Evolutionary conservation across 2,888 invertebrate genomes (phyloP).

Genomic region (Hirudinaria manillensis): DNA sequence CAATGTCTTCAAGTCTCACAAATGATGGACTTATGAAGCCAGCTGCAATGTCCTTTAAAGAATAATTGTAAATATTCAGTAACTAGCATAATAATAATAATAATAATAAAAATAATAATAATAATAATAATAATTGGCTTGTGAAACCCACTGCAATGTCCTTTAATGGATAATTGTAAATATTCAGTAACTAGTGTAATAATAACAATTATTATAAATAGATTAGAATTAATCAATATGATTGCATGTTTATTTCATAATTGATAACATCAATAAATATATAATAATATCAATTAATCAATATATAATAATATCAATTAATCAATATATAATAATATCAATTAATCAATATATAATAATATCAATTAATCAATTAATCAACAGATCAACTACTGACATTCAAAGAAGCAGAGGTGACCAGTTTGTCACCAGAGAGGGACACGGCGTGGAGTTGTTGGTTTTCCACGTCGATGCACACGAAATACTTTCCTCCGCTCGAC

Average conservation of each 20-base stretch:
- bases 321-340: too few species aligned
- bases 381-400: neutral
- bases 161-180: too few species aligned
- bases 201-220: too few species aligned
- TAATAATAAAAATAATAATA: neutral
- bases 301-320: too few species aligned
- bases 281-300: too few species aligned
- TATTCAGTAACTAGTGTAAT: too few species aligned
- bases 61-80: neutral
- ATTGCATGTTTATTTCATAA: too few species aligned
- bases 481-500: slow-evolving; percentile 38
- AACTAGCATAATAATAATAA: too few species aligned
- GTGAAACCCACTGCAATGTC: neutral
- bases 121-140: slow-evolving; percentile 36
- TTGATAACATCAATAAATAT: too few species aligned
- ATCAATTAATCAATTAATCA: neutral
- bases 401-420: slow-evolving; percentile 33
- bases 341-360: neutral
- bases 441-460: slow-evolving; percentile 43
- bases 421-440: slow-evolving; percentile 32
- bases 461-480: slow-evolving; percentile 44
- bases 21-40: slow-evolving; percentile 36
- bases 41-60: neutral
- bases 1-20: neutral
- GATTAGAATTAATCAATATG: too few species aligned